These are phyloP conservation scores for Tinamus major DNA, from an alignment of 2,797 vertebrate genomes.

Conservation along the genomic window DNA sequence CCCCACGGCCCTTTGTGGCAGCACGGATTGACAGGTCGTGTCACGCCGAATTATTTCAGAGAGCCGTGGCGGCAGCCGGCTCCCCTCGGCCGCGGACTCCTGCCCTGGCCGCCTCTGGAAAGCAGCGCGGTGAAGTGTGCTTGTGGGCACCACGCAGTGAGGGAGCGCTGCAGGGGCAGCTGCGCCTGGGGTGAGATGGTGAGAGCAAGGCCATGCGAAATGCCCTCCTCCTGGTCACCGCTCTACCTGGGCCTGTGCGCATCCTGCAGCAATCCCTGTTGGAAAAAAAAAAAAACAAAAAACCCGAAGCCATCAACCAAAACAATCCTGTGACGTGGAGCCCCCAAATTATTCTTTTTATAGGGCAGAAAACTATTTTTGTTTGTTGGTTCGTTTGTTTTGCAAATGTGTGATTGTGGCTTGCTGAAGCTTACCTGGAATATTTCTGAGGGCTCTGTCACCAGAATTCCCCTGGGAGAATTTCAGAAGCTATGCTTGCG, in stretches of 20 bases:
- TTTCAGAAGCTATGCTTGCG: not conserved
- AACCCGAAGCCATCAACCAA: not conserved
- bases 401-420: not conserved
- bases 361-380: accelerated
- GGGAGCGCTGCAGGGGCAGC: accelerated
- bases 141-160: too few species aligned
- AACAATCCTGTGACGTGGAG: too few species aligned
- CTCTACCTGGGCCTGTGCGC: accelerated
- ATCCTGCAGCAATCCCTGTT: accelerated
- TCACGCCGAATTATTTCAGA: conserved; percentile 38
- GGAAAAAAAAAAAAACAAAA: not conserved
- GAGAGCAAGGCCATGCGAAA: accelerated
- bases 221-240: not conserved
- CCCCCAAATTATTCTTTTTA: not conserved
- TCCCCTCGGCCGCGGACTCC: not conserved
- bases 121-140: not conserved
- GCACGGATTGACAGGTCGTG: conserved; percentile 68
- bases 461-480: not conserved
- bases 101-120: not conserved
- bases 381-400: not conserved
- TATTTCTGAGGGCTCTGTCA: not conserved
- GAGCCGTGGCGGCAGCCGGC: not conserved
- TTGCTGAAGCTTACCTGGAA: not conserved
- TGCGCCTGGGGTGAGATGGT: not conserved
- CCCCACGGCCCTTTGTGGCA: conserved; percentile 55